Evolutionary conservation across 2,888 invertebrate species (phyloP), one percentile per base, ranked within the genome.

Genomic region (Smittia aterrima): DNA sequence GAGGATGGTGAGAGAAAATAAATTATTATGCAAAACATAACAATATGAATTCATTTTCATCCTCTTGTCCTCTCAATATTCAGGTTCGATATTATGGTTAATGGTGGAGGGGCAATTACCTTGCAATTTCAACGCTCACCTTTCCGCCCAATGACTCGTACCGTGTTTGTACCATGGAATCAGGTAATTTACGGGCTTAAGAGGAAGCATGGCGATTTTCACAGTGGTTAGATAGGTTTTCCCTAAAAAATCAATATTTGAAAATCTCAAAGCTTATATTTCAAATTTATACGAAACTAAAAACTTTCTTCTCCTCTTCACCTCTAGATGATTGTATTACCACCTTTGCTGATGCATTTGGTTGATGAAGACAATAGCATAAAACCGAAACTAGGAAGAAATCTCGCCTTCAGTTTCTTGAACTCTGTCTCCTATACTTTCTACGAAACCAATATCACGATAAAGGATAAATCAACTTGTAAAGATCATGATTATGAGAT

Each of bases 11-110:
- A 92, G 93, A 90, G 79, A 53, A 66, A 24, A 75, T 64, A 22
- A 62, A 67, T 74, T 64, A 64, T 64, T 64, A 64, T 64, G 4
- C 22, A 18, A 27, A 64, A 22, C 64, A 64, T 3, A 64, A 25
- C 58, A 58, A 18, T 58, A 20, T 22, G 22, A 58, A 20, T 18
- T 9, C 18, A 58, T 58, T 58, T 58, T 58, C 58, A 32, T 9
- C n/a, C 53, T 16, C 6, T 47, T 47, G 7, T 18, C n/a, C 11
- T 47, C 32, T 32, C 32, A 47, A 47, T 7, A 47, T 20, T 18
- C 18, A 97, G 97, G 92, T 99, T 98, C 87, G 99, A 99, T 85
- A 92, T 99, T 75, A 86, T 99, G 80, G 98, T 99, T 76, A 98
- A 99, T 84, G 99, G 99, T 18, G 99, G 98, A 66, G 97, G 97